A percentile compares a stretch with the other conserved stretches of the same genome.
Evolutionary conservation across 2,888 invertebrate genomes (phyloP).

Genomic region (Amiota minor): DNA sequence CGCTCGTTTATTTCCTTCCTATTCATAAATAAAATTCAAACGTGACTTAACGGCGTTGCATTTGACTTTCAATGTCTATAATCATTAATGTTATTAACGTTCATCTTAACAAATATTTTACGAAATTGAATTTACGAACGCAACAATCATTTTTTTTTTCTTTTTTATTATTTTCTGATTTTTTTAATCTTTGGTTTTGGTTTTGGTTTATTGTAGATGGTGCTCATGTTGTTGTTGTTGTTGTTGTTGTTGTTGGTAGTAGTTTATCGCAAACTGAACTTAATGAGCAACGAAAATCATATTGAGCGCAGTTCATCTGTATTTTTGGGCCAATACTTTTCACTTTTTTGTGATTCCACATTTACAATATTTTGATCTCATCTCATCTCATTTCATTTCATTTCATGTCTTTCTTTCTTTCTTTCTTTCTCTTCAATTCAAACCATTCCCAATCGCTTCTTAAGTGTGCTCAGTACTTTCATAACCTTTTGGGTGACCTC

Average conservation of each 20-base stretch:
- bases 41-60: conserved; percentile 21
- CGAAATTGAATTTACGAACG: conserved; percentile 32
- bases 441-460: too few species aligned
- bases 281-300: neutral
- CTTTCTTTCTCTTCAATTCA: too few species aligned
- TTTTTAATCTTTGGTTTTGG: too few species aligned
- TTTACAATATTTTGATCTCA: conserved; percentile 23
- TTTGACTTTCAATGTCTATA: conserved; percentile 24
- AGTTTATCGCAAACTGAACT: neutral
- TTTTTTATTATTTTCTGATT: too few species aligned
- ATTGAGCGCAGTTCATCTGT: neutral
- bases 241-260: neutral
- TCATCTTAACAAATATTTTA: conserved; percentile 36
- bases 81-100: conserved; percentile 31
- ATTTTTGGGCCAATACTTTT: conserved; percentile 36
- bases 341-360: conserved; percentile 48
- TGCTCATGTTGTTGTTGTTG: neutral
- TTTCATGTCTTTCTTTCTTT: too few species aligned
- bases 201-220: neutral
- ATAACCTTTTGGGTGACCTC: conserved; percentile 55
- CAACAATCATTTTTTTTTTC: neutral
- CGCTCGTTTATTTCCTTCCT: neutral
- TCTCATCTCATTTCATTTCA: too few species aligned
- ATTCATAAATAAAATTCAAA: conserved; percentile 28
- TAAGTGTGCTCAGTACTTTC: conserved; percentile 46